These are phyloP conservation scores for Drosophila niveifrons DNA, from an alignment of 2,888 invertebrate species.

Conservation along the genomic window DNA sequence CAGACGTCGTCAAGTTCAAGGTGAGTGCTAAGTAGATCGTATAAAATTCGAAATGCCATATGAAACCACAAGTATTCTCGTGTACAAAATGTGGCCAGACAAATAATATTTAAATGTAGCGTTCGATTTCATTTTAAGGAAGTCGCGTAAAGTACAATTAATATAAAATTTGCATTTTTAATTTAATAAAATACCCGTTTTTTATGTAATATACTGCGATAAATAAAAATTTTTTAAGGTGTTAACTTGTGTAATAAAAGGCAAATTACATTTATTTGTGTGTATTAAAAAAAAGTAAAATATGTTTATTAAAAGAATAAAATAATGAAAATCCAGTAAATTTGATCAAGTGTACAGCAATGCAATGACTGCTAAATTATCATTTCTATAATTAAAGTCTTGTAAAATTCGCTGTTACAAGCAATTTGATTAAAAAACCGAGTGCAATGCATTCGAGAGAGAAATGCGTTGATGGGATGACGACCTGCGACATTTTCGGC, in stretches of 20 bases:
- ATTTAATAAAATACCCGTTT: no score
- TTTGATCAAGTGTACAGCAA: neutral
- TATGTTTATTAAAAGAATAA: no score
- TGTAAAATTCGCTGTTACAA: neutral
- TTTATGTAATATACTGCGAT: no score
- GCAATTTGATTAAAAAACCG: neutral
- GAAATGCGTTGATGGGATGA: constrained; percentile 1
- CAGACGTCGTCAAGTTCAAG: constrained; percentile 61
- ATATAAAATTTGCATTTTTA: neutral
- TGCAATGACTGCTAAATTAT: neutral
- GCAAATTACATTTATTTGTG: no score
- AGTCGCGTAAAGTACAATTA: neutral
- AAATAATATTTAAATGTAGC: constrained; percentile 2
- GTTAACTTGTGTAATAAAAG: no score
- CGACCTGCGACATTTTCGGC: constrained; percentile 24
- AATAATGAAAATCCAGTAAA: neutral
- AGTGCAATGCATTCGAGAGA: constrained; percentile 16
- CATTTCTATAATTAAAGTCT: neutral
- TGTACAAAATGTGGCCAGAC: neutral
- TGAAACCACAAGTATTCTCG: neutral
- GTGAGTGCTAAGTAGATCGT: constrained; percentile 51
- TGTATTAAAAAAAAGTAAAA: no score
- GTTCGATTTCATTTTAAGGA: neutral
- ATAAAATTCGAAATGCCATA: neutral
- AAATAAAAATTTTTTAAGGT: no score